Evolutionary conservation across 2,888 invertebrate genomes (phyloP).

Genomic region (Teleogryllus oceanicus): DNA sequence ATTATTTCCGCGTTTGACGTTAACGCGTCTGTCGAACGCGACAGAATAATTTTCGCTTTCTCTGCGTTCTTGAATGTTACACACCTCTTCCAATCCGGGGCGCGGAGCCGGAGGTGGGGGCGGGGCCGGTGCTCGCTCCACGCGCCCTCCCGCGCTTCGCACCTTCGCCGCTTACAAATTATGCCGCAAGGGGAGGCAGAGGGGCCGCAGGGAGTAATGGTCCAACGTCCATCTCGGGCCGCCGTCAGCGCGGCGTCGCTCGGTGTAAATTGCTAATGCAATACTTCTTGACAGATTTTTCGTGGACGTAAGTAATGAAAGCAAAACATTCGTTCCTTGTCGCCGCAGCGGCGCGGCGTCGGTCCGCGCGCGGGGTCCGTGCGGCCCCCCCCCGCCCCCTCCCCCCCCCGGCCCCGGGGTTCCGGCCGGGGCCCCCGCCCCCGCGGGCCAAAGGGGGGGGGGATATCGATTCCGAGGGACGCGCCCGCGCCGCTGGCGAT

Average conservation of each 20-base stretch:
- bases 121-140: too few relatives aligned
- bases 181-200: background rate
- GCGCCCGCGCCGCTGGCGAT: background rate
- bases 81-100: background rate
- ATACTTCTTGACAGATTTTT: constrained; percentile 18
- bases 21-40: constrained; percentile 10
- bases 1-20: constrained; percentile 8
- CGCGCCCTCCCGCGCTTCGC: background rate
- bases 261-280: background rate
- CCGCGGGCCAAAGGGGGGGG: too few relatives aligned
- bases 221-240: too few relatives aligned
- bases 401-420: background rate
- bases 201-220: background rate
- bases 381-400: background rate
- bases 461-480: constrained; percentile 18
- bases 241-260: background rate
- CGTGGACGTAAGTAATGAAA: background rate
- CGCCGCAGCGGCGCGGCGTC: background rate
- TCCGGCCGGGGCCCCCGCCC: background rate
- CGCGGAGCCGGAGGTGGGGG: too few relatives aligned
- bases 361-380: too few relatives aligned
- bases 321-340: background rate
- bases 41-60: constrained; percentile 9
- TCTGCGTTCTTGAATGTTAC: constrained; percentile 7
- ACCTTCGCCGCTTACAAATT: background rate